phyloP scores from a whole-genome alignment of 2,113 vertebrate species.

The Misgurnus mizolepis region DNA sequence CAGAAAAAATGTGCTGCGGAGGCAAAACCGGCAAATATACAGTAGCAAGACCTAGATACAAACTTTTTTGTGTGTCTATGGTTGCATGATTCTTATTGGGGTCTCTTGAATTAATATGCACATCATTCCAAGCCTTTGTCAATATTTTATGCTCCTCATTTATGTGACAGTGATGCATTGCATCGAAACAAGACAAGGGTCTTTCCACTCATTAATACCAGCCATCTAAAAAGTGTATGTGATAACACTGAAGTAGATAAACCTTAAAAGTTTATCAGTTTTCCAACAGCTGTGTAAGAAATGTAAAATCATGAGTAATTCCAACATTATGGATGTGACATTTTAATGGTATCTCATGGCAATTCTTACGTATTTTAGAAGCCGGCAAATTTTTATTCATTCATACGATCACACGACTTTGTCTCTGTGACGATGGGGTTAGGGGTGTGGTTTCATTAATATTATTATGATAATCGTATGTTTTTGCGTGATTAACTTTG shows the following conservation, averaged over 20 bases:
- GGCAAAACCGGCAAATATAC: constrained; percentile 26
- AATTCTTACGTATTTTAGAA: no score
- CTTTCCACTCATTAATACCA: neutral
- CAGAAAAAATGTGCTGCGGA: constrained; percentile 18
- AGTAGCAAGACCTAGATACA: constrained; percentile 24
- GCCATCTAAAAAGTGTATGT: neutral
- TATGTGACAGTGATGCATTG: constrained; percentile 21
- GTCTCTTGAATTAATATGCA: neutral
- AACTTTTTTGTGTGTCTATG: neutral
- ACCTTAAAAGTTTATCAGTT: neutral
- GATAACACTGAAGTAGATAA: no score
- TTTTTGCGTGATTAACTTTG: no score
- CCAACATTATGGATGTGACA: no score
- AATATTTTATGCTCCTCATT: neutral
- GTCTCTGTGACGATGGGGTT: no score
- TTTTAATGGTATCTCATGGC: no score
- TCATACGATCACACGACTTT: no score
- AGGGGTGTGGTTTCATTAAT: no score
- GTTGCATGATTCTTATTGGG: neutral
- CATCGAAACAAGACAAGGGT: neutral
- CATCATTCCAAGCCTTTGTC: neutral
- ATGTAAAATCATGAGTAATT: no score
- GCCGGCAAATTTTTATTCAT: no score
- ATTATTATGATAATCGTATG: no score
- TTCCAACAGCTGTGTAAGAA: neutral